Evolutionary conservation across 2,113 vertebrate species (phyloP).

Genomic region (Thymallus thymallus): DNA sequence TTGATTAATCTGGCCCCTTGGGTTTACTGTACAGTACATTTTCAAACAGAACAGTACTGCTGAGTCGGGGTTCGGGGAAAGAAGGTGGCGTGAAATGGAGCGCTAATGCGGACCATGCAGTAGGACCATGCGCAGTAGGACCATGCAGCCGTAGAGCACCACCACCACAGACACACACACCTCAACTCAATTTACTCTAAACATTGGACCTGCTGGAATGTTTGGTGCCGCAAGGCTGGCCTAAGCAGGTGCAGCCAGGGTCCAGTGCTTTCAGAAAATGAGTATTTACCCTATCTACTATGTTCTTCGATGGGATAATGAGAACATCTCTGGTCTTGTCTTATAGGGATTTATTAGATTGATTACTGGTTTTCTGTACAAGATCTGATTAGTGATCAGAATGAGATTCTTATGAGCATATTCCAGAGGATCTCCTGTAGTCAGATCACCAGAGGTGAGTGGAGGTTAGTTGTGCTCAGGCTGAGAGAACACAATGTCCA

Average conservation of each 20-base stretch:
- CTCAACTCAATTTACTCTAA: neutral
- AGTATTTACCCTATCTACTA: neutral
- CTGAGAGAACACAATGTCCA: neutral
- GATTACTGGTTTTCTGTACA: neutral
- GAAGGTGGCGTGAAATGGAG: neutral
- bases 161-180: neutral
- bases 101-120: conserved; percentile 2
- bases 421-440: neutral
- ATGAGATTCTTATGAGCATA: neutral
- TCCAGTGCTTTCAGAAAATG: neutral
- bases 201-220: neutral
- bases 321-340: neutral
- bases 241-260: neutral
- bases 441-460: neutral
- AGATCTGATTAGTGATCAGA: neutral
- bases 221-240: neutral
- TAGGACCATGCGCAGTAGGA: neutral
- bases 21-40: neutral
- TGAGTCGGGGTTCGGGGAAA: neutral
- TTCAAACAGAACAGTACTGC: neutral
- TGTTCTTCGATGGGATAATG: neutral
- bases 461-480: neutral
- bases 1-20: neutral
- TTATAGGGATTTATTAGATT: neutral
- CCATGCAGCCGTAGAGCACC: neutral